phyloP scores from a whole-genome alignment of 2,888 invertebrate species.

The Hypselothyrea guttata region DNA sequence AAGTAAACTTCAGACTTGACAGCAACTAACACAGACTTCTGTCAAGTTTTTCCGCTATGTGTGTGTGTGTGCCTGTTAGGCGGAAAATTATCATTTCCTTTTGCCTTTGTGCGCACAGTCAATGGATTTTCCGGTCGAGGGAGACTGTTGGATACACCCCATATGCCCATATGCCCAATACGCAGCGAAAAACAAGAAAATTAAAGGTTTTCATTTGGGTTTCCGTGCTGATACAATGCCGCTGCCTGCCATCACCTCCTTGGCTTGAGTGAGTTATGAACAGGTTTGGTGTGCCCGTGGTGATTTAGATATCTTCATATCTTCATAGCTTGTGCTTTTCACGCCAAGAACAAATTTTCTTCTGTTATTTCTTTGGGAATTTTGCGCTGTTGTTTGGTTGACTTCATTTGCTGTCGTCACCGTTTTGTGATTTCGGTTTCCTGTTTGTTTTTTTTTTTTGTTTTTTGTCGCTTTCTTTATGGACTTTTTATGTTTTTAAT shows the following conservation, averaged over 20 bases:
- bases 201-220: constrained; percentile 60
- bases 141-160: not conserved
- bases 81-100: constrained; percentile 71
- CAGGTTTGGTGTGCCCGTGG: constrained; percentile 39
- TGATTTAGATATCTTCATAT: constrained; percentile 57
- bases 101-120: constrained; percentile 61
- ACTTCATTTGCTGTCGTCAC: constrained; percentile 12
- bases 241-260: constrained; percentile 15
- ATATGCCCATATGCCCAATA: not conserved
- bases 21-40: constrained; percentile 14
- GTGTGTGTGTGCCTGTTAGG: constrained; percentile 41
- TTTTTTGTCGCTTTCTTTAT: constrained; percentile 42
- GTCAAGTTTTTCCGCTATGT: constrained; percentile 22
- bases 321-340: constrained; percentile 61
- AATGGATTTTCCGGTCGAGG: constrained; percentile 54
- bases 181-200: constrained; percentile 38
- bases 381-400: constrained; percentile 36
- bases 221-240: constrained; percentile 28
- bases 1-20: constrained; percentile 22
- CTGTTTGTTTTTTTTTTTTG: too few species aligned
- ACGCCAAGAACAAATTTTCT: constrained; percentile 38
- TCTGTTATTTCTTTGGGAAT: too few species aligned
- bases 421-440: constrained; percentile 15
- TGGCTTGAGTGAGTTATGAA: constrained; percentile 1
- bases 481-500: constrained; percentile 48